These are phyloP conservation scores for Chloropsis cyanopogon DNA, from an alignment of 2,113 vertebrate genomes.

Conservation along the genomic window DNA sequence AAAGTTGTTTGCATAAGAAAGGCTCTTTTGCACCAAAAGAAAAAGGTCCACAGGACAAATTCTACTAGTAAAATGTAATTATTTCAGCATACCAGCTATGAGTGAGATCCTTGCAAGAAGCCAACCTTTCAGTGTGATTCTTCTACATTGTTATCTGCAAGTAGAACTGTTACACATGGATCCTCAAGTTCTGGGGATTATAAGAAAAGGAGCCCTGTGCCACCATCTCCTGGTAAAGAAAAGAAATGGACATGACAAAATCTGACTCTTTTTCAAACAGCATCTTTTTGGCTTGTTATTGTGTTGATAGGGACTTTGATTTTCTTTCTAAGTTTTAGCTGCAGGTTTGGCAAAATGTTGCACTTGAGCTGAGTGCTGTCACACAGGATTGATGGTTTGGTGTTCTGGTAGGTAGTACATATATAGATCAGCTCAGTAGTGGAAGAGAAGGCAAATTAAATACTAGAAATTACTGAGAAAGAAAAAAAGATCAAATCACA, in stretches of 20 bases:
- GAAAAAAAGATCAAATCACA: not conserved
- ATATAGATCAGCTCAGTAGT: not conserved
- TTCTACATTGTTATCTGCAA: not conserved
- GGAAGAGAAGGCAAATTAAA: not conserved
- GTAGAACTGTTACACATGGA: not conserved
- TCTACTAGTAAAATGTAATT: not conserved
- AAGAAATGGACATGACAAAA: not conserved
- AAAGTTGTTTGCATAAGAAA: not conserved
- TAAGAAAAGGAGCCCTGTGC: slow-evolving; percentile 19
- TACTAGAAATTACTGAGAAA: not conserved
- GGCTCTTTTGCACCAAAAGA: not conserved
- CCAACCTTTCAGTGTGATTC: not conserved
- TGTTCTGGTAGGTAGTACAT: not conserved
- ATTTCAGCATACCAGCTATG: not conserved
- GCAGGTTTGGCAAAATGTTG: not conserved
- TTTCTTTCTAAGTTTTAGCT: not conserved
- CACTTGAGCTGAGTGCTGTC: not conserved
- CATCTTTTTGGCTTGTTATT: not conserved
- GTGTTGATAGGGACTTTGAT: not conserved
- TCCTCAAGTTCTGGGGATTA: not conserved
- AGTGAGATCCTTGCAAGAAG: not conserved
- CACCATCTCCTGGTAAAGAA: slow-evolving; percentile 53
- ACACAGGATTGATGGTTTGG: not conserved
- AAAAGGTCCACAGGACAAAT: not conserved
- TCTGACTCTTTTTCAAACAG: not conserved